phyloP scores from a whole-genome alignment of 2,888 invertebrate species.

The Caenorhabditis macrosperma region DNA sequence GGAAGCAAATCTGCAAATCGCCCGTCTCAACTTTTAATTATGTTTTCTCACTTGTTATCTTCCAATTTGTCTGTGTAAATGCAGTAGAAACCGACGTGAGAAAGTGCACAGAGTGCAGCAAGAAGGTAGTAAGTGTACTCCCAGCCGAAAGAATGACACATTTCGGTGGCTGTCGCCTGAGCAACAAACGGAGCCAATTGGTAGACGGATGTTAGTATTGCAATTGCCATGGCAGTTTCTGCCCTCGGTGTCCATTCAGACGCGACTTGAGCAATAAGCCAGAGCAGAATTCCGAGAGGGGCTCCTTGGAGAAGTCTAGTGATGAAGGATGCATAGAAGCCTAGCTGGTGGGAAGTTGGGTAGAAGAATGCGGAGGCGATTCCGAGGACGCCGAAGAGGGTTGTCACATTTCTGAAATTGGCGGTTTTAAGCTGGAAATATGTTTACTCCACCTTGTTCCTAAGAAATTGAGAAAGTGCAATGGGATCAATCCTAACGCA shows the following conservation, averaged over 20 bases:
- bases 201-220: slow-evolving; percentile 60
- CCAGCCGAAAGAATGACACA: slow-evolving; percentile 60
- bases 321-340: slow-evolving; percentile 59
- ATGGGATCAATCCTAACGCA: slow-evolving; percentile 56
- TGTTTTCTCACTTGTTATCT: slow-evolving; percentile 34
- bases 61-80: slow-evolving; percentile 48
- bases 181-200: slow-evolving; percentile 62
- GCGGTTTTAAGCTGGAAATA: too few relatives aligned
- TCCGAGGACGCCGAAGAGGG: slow-evolving; percentile 53
- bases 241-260: slow-evolving; percentile 63
- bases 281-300: slow-evolving; percentile 60
- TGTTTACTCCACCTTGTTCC: slow-evolving; percentile 66
- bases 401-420: slow-evolving; percentile 53
- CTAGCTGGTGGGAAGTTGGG: slow-evolving; percentile 48
- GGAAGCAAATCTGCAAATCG: slow-evolving; percentile 36
- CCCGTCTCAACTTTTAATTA: not conserved
- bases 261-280: slow-evolving; percentile 59
- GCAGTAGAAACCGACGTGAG: slow-evolving; percentile 41
- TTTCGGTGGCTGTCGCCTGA: slow-evolving; percentile 53
- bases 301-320: slow-evolving; percentile 56
- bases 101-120: slow-evolving; percentile 37
- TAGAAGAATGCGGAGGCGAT: slow-evolving; percentile 51
- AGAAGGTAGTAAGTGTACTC: slow-evolving; percentile 62
- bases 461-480: slow-evolving; percentile 48
- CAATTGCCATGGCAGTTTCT: slow-evolving; percentile 59